Evolutionary conservation across 2,888 invertebrate genomes (phyloP), one percentile per base, ranked within the genome.

Genomic region (Hecatera dysodea): DNA sequence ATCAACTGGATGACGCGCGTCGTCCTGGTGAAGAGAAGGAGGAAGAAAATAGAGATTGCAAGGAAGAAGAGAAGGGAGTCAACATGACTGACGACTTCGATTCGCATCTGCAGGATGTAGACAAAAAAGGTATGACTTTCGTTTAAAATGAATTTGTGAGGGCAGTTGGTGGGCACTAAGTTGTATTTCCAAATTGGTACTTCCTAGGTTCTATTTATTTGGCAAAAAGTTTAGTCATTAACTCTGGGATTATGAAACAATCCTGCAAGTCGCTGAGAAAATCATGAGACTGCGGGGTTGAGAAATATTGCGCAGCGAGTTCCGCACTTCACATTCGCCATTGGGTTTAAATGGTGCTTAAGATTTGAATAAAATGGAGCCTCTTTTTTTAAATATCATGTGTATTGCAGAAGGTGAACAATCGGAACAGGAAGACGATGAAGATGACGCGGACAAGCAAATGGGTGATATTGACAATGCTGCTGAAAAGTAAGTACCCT

Each of bases 81-180:
- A 99, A 99, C 87, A 99, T 99, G 99, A 98, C 98, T 24, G 99
- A 99, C 82, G 98, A 99, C 90, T 99, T 99, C 89, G 99, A 99
- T 70, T 98, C 98, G 0, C 98, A 98, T 91, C 92, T 98, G 70
- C 98, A 98, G 90, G 96, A 99, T 88, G 93, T 98, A 22, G 98
- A 98, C 5, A 96, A 97, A 77, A 96, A 97, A 90, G 97, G 97
- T 84, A 86, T 19, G 44, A 9, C 0, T 46, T 46, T 17, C 8
- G 1, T 46, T 46, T 2, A 9, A 9, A 22, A 3, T 46, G 19
- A n/a, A n/a, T 44, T 7, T 44, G 42, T 42, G 0, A 39, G 12
- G 9, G 7, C 9, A 33, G 33, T 33, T 33, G 7, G 33, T 33
- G 9, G 33, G 7, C 33, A 33, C 33, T 5, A 33, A 33, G 1